Evolutionary conservation across 2,888 invertebrate genomes (phyloP).

Genomic region (Ischnura elegans): DNA sequence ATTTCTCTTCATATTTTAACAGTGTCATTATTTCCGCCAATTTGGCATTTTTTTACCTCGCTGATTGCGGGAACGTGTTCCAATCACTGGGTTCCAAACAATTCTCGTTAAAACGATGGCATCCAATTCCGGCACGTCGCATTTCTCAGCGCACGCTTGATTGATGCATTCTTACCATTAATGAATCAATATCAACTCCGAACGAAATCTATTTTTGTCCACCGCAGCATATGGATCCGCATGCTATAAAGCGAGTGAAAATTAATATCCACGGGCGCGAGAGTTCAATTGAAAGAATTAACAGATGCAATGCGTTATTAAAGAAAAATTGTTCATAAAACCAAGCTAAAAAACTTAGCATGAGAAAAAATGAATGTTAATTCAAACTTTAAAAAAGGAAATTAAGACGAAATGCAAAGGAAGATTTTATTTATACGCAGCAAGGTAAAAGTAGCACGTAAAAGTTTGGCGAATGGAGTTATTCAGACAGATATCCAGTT

Average conservation of each 20-base stretch:
- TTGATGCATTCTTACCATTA: neutral
- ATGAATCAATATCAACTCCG: neutral
- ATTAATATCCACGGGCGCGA: neutral
- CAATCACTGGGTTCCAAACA: neutral
- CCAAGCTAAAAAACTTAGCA: too few species aligned
- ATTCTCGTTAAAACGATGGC: constrained; percentile 15
- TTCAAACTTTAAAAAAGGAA: too few species aligned
- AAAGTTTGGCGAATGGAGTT: too few species aligned
- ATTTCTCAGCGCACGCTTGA: constrained; percentile 21
- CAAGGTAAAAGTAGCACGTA: too few species aligned
- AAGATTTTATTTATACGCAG: too few species aligned
- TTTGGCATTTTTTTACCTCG: neutral
- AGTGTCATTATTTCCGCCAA: constrained; percentile 20
- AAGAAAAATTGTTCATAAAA: too few species aligned
- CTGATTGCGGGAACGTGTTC: neutral
- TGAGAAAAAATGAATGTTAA: too few species aligned
- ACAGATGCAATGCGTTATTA: too few species aligned
- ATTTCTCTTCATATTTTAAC: neutral
- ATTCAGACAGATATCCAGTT: too few species aligned
- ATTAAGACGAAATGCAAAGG: too few species aligned
- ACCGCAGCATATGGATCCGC: neutral
- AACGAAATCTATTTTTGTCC: neutral
- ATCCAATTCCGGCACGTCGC: neutral
- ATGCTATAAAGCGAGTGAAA: neutral
- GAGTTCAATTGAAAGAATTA: too few species aligned